Evolutionary conservation across 2,113 vertebrate species (phyloP).

Genomic region (Trogon melanurus): DNA sequence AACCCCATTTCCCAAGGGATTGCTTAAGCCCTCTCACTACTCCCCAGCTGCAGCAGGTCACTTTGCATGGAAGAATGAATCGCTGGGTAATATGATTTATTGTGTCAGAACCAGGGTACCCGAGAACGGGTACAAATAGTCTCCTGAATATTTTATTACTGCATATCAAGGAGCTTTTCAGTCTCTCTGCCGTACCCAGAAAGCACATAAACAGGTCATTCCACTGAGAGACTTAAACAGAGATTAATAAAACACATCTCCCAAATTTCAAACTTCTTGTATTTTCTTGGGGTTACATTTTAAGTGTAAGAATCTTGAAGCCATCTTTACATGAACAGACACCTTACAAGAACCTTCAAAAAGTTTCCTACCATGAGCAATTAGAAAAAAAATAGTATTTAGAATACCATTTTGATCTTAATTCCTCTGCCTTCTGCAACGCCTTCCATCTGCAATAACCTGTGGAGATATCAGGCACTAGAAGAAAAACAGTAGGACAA

Average conservation of each 20-base stretch:
- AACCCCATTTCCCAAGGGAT: not conserved
- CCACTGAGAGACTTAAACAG: not conserved
- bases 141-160: not conserved
- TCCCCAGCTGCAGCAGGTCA: not conserved
- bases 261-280: not conserved
- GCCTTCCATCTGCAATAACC: not conserved
- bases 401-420: not conserved
- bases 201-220: not conserved
- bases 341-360: not conserved
- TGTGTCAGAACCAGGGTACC: not conserved
- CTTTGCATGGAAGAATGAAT: not conserved
- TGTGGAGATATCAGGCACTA: not conserved
- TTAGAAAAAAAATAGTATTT: not conserved
- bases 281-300: not conserved
- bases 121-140: not conserved
- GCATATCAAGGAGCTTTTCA: not conserved
- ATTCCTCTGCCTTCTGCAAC: not conserved
- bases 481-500: not conserved
- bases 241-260: not conserved
- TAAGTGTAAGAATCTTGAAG: not conserved
- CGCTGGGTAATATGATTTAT: not conserved
- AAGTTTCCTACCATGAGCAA: not conserved
- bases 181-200: not conserved
- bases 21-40: not conserved
- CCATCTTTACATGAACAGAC: not conserved